A percentile compares a stretch with the other conserved stretches of the same genome.
Evolutionary conservation across 2,888 invertebrate genomes (phyloP).

Genomic region (Chouioia cunea): DNA sequence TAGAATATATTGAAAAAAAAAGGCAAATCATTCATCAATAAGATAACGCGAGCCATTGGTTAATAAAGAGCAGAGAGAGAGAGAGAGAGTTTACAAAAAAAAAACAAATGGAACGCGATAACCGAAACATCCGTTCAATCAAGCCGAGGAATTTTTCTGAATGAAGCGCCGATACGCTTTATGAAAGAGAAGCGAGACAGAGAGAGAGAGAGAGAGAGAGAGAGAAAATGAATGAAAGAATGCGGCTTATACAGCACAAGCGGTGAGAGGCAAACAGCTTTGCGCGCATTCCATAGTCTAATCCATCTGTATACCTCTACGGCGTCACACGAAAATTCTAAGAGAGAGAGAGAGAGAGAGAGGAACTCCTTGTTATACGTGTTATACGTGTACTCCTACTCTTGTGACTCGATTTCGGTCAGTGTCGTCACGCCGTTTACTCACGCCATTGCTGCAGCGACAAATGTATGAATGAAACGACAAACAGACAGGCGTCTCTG

Average conservation of each 20-base stretch:
- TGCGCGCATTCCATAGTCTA: constrained; percentile 63
- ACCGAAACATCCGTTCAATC: neutral
- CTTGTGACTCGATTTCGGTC: constrained; percentile 60
- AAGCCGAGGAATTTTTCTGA: constrained; percentile 30
- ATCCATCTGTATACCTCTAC: constrained; percentile 46
- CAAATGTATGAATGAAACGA: no score
- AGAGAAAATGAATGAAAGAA: constrained; percentile 44
- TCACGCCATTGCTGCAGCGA: no score
- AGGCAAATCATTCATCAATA: no score
- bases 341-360: no score
- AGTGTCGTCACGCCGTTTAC: no score
- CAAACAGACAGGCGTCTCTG: no score
- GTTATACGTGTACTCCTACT: constrained; percentile 40
- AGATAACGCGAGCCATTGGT: no score
- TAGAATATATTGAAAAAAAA: no score
- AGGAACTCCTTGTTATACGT: neutral
- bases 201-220: constrained; percentile 45
- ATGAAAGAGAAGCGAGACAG: constrained; percentile 43
- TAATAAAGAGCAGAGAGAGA: neutral
- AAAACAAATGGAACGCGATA: neutral
- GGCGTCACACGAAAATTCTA: constrained; percentile 49
- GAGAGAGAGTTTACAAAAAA: constrained; percentile 3
- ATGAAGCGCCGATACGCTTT: constrained; percentile 41
- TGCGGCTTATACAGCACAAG: constrained; percentile 16
- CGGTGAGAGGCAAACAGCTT: constrained; percentile 33